Percentiles rank a stretch among this genome's conserved stretches.
Conservation (phyloP, 2,888 invertebrate species). For the Diarsia mendica region DNA sequence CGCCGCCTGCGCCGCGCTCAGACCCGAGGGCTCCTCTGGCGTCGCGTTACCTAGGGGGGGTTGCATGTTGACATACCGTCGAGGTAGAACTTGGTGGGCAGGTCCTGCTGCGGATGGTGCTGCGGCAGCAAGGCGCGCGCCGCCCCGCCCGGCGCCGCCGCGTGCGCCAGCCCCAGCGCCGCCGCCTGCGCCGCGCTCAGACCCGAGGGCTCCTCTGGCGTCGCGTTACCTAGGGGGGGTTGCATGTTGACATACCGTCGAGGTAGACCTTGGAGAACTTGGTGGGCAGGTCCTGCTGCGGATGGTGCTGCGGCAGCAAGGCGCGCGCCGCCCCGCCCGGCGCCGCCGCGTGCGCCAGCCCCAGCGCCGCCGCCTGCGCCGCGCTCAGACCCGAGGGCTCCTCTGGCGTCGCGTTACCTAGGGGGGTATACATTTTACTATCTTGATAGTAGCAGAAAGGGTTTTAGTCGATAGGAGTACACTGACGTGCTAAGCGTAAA, state of each 20-base stretch:
- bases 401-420: constrained; percentile 63
- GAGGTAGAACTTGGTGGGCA: constrained; percentile 81
- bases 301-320: constrained; percentile 72
- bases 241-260: constrained; percentile 77
- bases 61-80: constrained; percentile 81
- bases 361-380: constrained; percentile 86
- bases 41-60: constrained; percentile 51
- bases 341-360: constrained; percentile 82
- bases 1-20: constrained; percentile 86
- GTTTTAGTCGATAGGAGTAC: no score
- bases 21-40: constrained; percentile 70
- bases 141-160: constrained; percentile 75
- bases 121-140: constrained; percentile 78
- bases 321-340: constrained; percentile 76
- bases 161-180: constrained; percentile 84
- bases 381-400: constrained; percentile 77
- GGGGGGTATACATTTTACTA: rapidly evolving
- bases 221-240: constrained; percentile 50
- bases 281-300: constrained; percentile 75
- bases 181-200: constrained; percentile 86
- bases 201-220: constrained; percentile 69
- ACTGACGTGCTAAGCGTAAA: no score
- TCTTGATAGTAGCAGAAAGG: not conserved
- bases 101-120: constrained; percentile 70
- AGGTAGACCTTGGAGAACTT: constrained; percentile 83